Base-by-base conservation (phyloP, 2,888 invertebrate species). In the Mesorhabditis sp. region DNA sequence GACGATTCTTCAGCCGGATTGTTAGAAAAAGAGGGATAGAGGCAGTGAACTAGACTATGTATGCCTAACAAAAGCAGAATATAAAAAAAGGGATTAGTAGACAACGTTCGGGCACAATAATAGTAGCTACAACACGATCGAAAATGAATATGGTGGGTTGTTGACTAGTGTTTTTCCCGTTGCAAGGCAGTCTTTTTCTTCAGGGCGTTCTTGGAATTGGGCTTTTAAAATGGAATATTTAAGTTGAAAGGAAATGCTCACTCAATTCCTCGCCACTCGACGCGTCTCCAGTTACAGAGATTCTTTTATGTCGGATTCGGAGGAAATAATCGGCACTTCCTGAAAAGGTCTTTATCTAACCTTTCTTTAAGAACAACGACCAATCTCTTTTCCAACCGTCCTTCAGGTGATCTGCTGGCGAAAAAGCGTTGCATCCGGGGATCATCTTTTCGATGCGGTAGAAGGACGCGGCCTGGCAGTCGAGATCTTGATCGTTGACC, bases 381-480 rank as follows among this genome's bases (percentile, higher is more conserved):
- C 28, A 45, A 98, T 93, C 87, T 95, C 96, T 80, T 95, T 92
- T 98, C 96, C 72, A 98, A 89, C 42, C 97, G 89, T 45, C 93
- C 67, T 85, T 86, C 86, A 4, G 15, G 84, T 86, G 62, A 86
- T 85, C 89, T 98, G 98, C 84, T 97, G 97, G 0, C 98, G 88
- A 28, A 28, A 28, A 67, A 99, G 89, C 43, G 97, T 95, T 87
- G 95, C 97, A 74, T 94, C 91, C 0, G 97, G 92, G 92, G 80
- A 98, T 90, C 89, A 97, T 95, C 86, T 94, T 92, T 83, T 95
- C 93, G 83, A 99, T 92, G 81, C 97, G 69, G 93, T 96, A 97
- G 88, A 98, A 98, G 89, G 58, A 97, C 93, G 62, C 93, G 86
- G 97, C 96, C 86, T 92, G 92, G 86, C 97, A 98, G 82, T 96